Percentiles rank a stretch among this genome's conserved stretches.
phyloP scores from a whole-genome alignment of 1,140 invertebrate genomes.

The Macrosteles quadrilineatus region DNA sequence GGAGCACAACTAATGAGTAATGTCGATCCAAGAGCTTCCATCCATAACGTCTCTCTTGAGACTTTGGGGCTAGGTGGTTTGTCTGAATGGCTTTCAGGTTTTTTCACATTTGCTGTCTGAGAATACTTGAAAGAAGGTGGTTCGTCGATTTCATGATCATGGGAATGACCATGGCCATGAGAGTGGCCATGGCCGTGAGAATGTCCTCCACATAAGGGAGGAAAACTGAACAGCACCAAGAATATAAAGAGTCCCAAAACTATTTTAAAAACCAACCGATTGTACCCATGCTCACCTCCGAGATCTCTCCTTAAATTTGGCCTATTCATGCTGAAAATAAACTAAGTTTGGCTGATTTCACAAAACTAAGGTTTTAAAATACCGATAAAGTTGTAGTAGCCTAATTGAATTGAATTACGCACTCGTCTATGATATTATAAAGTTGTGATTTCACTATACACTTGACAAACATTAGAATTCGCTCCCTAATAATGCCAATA shows the following conservation, averaged over 20 bases:
- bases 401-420: too few species aligned
- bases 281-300: too few species aligned
- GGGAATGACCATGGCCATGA: constrained; percentile 48
- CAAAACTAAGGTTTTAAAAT: too few species aligned
- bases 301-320: too few species aligned
- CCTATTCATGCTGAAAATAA: too few species aligned
- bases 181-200: constrained; percentile 32
- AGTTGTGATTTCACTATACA: too few species aligned
- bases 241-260: constrained; percentile 45
- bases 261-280: too few species aligned
- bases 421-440: too few species aligned
- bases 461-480: too few species aligned
- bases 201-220: constrained; percentile 50
- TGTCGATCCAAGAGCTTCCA: constrained; percentile 86
- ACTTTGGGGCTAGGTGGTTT: constrained; percentile 19
- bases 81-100: constrained; percentile 39
- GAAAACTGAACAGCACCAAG: constrained; percentile 52
- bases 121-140: constrained; percentile 74
- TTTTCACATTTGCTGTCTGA: constrained; percentile 63
- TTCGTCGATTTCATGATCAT: constrained; percentile 54
- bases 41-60: constrained; percentile 60
- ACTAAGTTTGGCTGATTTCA: too few species aligned
- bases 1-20: constrained; percentile 92
- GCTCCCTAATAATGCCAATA: too few species aligned
- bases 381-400: too few species aligned